Evolutionary conservation across 2,797 vertebrate species (phyloP).

Genomic region (Cheracebus regulus): DNA sequence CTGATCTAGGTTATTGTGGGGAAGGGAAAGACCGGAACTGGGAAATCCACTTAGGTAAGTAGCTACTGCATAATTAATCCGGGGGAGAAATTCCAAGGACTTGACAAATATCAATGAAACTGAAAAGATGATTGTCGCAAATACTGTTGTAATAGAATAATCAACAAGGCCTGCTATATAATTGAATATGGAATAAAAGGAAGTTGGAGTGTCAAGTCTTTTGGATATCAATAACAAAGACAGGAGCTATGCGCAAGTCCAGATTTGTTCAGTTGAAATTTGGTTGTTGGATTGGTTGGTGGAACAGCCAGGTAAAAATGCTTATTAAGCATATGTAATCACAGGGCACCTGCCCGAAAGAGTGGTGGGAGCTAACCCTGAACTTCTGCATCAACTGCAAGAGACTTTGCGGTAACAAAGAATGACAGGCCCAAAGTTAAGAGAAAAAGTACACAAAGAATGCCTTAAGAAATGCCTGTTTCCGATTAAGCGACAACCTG

Average conservation of each 20-base stretch:
- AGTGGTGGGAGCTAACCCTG: not conserved
- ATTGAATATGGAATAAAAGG: not conserved
- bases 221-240: not conserved
- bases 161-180: not conserved
- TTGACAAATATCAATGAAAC: not conserved
- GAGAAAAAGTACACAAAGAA: not conserved
- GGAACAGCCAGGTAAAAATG: not conserved
- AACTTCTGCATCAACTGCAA: not conserved
- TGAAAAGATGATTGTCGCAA: not conserved
- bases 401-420: not conserved
- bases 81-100: not conserved
- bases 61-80: not conserved
- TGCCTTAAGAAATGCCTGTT: not conserved
- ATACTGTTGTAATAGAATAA: not conserved
- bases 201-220: not conserved
- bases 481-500: not conserved
- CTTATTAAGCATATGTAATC: not conserved
- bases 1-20: not conserved
- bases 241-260: not conserved
- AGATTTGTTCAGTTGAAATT: not conserved
- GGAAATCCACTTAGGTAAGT: conserved; percentile 1
- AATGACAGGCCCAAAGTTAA: not conserved
- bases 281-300: not conserved
- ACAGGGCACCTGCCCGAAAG: not conserved
- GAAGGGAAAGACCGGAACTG: not conserved